These are phyloP conservation scores for Cossypha polioptera DNA, from an alignment of 2,797 vertebrate genomes.

Conservation along the genomic window DNA sequence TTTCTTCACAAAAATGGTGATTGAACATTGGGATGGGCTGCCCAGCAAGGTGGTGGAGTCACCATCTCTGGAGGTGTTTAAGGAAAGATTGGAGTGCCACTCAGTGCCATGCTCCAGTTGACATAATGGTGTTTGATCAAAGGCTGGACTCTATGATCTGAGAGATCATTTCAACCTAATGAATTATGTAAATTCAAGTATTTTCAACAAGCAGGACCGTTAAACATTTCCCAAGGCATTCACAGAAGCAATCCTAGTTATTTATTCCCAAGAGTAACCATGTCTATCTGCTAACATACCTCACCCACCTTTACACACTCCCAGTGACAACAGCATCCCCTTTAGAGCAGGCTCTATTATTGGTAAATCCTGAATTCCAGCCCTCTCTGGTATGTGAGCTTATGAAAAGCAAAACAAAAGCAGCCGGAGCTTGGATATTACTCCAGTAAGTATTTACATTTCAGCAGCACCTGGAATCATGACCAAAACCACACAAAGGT, in stretches of 20 bases:
- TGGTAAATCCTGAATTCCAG: background rate
- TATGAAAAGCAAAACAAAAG: slow-evolving; percentile 22
- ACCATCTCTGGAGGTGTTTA: background rate
- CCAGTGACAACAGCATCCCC: background rate
- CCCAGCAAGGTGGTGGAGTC: accelerated
- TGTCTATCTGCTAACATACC: background rate
- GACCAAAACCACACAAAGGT: slow-evolving; percentile 1
- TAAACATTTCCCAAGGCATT: background rate
- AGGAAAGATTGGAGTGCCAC: background rate
- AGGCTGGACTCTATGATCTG: background rate
- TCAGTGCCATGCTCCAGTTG: background rate
- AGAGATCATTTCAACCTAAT: background rate
- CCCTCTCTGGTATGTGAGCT: background rate
- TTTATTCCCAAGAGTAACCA: background rate
- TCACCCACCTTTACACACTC: background rate
- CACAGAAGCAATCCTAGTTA: background rate
- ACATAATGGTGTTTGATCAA: background rate
- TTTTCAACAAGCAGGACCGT: background rate
- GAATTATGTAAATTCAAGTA: background rate
- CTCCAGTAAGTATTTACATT: slow-evolving; percentile 23
- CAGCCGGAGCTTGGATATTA: background rate
- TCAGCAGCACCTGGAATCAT: background rate
- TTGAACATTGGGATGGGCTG: background rate
- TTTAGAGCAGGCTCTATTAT: background rate
- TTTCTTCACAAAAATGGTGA: background rate